These are phyloP conservation scores for Endomychus coccineus DNA, from an alignment of 2,888 invertebrate genomes.

Conservation along the genomic window DNA sequence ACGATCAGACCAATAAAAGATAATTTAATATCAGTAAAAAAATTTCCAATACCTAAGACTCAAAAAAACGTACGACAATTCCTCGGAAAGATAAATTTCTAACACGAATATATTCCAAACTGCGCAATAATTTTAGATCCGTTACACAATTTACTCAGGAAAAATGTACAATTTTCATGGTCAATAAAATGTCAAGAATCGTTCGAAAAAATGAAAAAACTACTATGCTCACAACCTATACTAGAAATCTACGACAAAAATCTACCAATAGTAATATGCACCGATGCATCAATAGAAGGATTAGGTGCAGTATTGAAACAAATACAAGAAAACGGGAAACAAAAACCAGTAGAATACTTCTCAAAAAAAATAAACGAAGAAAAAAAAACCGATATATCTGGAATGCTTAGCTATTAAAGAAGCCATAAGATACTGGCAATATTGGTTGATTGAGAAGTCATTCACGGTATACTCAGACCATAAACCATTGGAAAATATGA, in stretches of 20 bases:
- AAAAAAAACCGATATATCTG: constrained; percentile 23
- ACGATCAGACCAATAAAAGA: constrained; percentile 13
- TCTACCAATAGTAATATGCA: constrained; percentile 16
- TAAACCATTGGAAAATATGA: constrained; percentile 19
- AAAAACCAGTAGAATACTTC: constrained; percentile 16
- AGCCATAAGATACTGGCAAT: constrained; percentile 24
- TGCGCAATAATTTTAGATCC: constrained; percentile 13
- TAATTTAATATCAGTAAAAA: constrained; percentile 16
- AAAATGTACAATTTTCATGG: constrained; percentile 4
- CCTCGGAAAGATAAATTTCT: constrained; percentile 17
- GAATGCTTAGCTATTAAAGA: constrained; percentile 26
- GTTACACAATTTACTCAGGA: constrained; percentile 9
- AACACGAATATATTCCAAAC: constrained; percentile 15
- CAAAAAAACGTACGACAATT: constrained; percentile 18
- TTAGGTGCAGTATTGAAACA: constrained; percentile 26
- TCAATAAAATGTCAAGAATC: constrained; percentile 1
- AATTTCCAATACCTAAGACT: constrained; percentile 15
- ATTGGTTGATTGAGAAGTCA: constrained; percentile 22
- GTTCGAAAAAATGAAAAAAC: constrained; percentile 5
- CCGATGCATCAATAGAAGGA: constrained; percentile 22
- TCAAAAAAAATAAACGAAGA: constrained; percentile 25
- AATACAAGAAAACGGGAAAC: constrained; percentile 17
- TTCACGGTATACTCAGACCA: constrained; percentile 17
- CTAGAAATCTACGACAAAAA: constrained; percentile 18
- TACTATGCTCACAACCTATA: constrained; percentile 8